Evolutionary conservation across 2,797 vertebrate genomes (phyloP), one percentile per base, ranked within the genome.

Genomic region (Caiman crocodilus): DNA sequence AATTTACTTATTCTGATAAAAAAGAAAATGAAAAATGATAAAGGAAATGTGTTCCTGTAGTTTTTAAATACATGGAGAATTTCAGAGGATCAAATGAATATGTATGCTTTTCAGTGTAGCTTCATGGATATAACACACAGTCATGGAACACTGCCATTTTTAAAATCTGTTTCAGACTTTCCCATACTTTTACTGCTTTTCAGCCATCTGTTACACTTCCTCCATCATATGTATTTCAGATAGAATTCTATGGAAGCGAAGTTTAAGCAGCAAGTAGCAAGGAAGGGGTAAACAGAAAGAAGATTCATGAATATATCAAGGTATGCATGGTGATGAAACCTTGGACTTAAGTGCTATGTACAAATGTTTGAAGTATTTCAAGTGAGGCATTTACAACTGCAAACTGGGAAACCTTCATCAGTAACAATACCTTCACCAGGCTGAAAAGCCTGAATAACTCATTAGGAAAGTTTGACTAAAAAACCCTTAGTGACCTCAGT

Each of bases 351-450:
- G 82, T 90, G 84, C 71, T 63, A 55, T 88, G n/a, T 56, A 84
- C 25, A 85, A 50, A 87, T 87, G 55, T 76, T 6, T 35, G 71
- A 94, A 94, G 87, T 64, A 67, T 84, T 95, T 90, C 69, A 90
- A 88, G 80, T 74, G 50, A 90, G 74, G 64, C 73, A 92, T 85
- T 88, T 91, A 92, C 96, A 87, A 96, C 82, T 84, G 84, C 94
- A 96, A 94, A 80, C 94, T 96, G 91, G 67, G 91, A 95, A 84
- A 97, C 90, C 93, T 95, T 96, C 88, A 93, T 86, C 93, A 94
- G 87, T 63, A 94, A 84, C 79, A 93, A 88, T n/a, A n/a, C n/a
- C n/a, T n/a, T n/a, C n/a, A n/a, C n/a, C n/a, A 90, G 64, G 84
- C 87, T 93, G 91, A 90, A 90, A 96, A 90, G 81, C 57, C 80